Conservation (phyloP, 2,113 vertebrate species). For the Alethe diademata region DNA sequence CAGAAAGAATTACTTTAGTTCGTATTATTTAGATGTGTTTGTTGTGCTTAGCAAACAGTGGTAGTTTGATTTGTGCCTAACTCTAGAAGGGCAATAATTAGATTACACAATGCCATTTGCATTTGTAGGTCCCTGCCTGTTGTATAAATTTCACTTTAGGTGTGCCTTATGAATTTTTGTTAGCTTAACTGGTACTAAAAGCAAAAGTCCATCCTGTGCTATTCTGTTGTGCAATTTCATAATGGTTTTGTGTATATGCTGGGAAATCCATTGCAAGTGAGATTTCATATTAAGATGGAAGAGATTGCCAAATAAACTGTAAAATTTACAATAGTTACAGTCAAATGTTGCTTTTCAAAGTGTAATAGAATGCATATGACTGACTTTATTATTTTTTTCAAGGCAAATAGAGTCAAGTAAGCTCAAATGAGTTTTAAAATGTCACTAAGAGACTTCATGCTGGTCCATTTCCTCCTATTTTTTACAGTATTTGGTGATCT, state of each 20-base stretch:
- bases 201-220: not conserved
- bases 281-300: not conserved
- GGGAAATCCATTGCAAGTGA: not conserved
- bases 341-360: not conserved
- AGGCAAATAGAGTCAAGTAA: not conserved
- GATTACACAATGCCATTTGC: not conserved
- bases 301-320: conserved; percentile 58
- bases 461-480: not conserved
- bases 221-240: not conserved
- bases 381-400: not conserved
- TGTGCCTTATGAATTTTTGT: not conserved
- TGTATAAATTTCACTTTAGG: conserved; percentile 45
- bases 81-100: not conserved
- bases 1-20: not conserved
- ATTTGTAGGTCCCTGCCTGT: not conserved
- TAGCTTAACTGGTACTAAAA: not conserved
- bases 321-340: conserved; percentile 6
- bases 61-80: not conserved
- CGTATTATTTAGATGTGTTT: not conserved
- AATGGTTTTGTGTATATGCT: not conserved
- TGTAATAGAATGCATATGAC: not conserved
- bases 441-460: not conserved
- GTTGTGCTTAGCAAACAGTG: not conserved
- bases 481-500: conserved; percentile 53
- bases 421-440: not conserved